Conservation (phyloP, 2,888 invertebrate species). For the Nasonovia ribisnigri region DNA sequence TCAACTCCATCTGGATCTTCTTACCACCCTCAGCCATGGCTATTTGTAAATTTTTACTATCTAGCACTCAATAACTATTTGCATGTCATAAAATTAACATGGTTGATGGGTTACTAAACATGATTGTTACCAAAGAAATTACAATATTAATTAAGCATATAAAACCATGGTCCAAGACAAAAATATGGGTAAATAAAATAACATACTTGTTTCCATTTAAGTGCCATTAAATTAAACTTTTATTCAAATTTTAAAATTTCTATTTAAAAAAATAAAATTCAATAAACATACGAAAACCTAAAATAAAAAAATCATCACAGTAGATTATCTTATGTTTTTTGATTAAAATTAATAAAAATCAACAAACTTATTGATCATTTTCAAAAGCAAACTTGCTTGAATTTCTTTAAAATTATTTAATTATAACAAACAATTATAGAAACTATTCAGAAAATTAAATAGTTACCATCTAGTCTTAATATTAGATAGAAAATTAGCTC, state of each 20-base stretch:
- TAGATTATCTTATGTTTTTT: neutral
- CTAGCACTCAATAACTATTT: constrained; percentile 3
- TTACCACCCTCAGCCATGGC: constrained; percentile 64
- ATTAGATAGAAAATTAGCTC: no score
- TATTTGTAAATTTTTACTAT: constrained; percentile 36
- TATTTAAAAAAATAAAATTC: neutral
- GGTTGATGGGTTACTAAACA: neutral
- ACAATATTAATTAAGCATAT: neutral
- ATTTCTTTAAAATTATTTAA: neutral
- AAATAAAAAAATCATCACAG: neutral
- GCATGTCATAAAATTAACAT: constrained; percentile 37
- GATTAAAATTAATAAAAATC: neutral
- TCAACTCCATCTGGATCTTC: constrained; percentile 58
- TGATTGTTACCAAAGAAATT: neutral
- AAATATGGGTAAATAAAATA: neutral
- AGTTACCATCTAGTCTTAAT: no score
- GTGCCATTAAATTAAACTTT: neutral
- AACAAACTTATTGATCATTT: neutral
- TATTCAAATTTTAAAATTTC: neutral
- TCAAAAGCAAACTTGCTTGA: neutral
- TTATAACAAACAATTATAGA: neutral
- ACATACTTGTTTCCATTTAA: neutral
- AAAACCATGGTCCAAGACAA: neutral
- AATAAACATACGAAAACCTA: neutral
- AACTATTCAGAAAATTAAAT: no score